Base-by-base conservation (phyloP, 2,113 vertebrate species). In the Salvelinus fontinalis region DNA sequence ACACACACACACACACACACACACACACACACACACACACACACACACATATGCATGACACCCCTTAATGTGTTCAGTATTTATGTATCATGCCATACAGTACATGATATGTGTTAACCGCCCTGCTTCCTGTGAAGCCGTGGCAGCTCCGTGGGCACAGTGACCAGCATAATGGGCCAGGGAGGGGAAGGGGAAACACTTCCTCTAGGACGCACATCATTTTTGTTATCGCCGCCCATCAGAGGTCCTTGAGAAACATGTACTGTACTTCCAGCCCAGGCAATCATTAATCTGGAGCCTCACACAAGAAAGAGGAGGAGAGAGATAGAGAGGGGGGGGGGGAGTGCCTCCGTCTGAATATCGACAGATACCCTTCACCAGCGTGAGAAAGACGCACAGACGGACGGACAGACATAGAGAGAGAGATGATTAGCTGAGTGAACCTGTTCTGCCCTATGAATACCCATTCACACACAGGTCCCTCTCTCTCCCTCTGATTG, bases 401-500 rank as follows among this genome's bases (percentile, higher is more conserved):
- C 5, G 31, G 68, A 78, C 70, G 62, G 48, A n/a, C 31, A 48
- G 74, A 68, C 73, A 80, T 80, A 76, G 73, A 82, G 39, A 13
- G 78, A 74, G 76, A 67, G 62, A 71, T 72, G 67, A 81, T 76
- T 71, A 77, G 59, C 77, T 74, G 44, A 27, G 65, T 69, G 73
- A 74, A 74, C 39, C 31, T 69, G 62, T 70, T 67, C 57, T 78
- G 64, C 34, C 60, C 67, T 67, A 70, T 66, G 65, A 77, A 71
- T 73, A 82, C 68, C 80, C 78, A 84, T 73, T 85, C 73, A 83
- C 26, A 34, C 48, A 64, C 70, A 69, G 27, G 9, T 24, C n/a
- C 71, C 75, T 87, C 68, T 49, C 49, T 92, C 92, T 93, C 91
- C 89, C 86, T 91, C 91, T 94, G 93, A 96, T 95, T 95, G 95